Evolutionary conservation across 2,113 vertebrate species (phyloP).

Genomic region (Artemisiospiza belli): DNA sequence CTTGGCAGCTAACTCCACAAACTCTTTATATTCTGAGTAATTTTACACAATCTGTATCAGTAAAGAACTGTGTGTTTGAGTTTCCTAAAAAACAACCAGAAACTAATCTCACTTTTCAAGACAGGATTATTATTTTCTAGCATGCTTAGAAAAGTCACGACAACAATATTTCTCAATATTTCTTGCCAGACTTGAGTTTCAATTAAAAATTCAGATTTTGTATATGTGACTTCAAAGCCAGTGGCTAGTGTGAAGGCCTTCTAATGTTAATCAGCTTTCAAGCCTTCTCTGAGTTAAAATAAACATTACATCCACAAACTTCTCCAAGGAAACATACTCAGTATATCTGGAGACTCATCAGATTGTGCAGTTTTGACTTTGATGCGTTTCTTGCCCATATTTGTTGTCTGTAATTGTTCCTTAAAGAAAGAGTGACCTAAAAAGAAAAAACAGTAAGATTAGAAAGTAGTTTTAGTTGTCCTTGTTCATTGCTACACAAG

Average conservation of each 20-base stretch:
- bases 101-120: neutral
- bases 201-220: neutral
- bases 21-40: neutral
- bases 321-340: constrained; percentile 54
- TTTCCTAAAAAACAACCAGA: neutral
- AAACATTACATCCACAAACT: neutral
- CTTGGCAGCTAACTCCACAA: neutral
- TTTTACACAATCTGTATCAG: neutral
- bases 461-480: neutral
- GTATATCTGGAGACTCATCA: constrained; percentile 57
- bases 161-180: neutral
- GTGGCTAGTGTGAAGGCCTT: neutral
- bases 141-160: neutral
- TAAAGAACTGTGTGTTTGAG: neutral
- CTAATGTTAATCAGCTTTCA: neutral
- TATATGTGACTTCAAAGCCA: neutral
- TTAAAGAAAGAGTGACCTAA: constrained; percentile 65
- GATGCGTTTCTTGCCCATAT: constrained; percentile 79
- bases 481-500: neutral
- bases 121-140: neutral
- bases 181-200: neutral
- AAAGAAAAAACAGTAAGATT: neutral
- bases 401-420: constrained; percentile 46
- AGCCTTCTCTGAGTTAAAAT: neutral
- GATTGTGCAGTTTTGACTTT: constrained; percentile 66